Evolutionary conservation across 2,797 vertebrate species (phyloP).

Genomic region (Acrossocheilus wenchowensis): DNA sequence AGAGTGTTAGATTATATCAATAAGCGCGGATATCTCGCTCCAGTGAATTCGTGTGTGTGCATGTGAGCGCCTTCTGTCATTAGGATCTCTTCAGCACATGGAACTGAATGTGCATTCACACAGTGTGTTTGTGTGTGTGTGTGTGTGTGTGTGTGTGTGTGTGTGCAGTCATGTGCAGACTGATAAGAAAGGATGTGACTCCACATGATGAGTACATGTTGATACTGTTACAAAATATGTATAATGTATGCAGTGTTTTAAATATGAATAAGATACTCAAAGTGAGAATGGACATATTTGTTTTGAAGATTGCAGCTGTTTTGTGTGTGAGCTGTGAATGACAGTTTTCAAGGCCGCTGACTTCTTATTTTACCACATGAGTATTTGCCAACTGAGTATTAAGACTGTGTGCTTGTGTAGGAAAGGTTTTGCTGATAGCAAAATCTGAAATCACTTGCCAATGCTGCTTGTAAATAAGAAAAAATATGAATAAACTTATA

Average conservation of each 20-base stretch:
- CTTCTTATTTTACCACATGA: background rate
- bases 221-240: background rate
- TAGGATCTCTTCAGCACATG: conserved; percentile 46
- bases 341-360: background rate
- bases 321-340: background rate
- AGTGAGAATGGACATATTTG: background rate
- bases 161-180: background rate
- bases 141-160: conserved; percentile 4
- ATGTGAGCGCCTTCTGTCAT: conserved; percentile 65
- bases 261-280: background rate
- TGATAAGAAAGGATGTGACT: conserved; percentile 18
- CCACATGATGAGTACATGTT: background rate
- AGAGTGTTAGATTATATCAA: conserved; percentile 66
- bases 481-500: background rate
- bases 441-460: background rate
- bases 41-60: conserved; percentile 67
- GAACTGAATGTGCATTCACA: conserved; percentile 28
- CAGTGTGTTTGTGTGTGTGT: background rate
- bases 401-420: background rate
- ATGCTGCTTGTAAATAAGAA: background rate
- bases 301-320: background rate
- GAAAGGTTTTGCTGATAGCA: background rate
- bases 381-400: background rate
- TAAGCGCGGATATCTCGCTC: conserved; percentile 70
- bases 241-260: background rate